Evolutionary conservation across 2,888 invertebrate species (phyloP), one percentile per base, ranked within the genome.

Genomic region (Junonia oenone): DNA sequence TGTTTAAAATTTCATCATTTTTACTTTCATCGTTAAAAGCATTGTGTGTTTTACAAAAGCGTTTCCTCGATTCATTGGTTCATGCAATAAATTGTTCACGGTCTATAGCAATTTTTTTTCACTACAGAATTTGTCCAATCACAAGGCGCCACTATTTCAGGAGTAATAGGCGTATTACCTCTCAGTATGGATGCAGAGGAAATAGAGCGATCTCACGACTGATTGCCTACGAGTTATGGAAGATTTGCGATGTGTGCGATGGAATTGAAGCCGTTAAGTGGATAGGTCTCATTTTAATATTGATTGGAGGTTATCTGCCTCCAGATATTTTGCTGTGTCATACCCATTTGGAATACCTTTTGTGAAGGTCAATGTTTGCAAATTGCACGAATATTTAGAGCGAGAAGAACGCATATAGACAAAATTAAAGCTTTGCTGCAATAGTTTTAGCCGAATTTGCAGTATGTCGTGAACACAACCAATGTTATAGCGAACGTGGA

Each of bases 201-300:
- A 83, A 83, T 81, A 78, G 80, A 74, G 69, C 76, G 76, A 83
- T 83, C 81, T 78, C 79, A 75, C 73, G 73, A 65, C 62, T 83
- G 83, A 85, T 85, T 83, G 83, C 71, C 70, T 73, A 68, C 67
- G 76, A 69, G 69, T 70, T 74, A 72, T 71, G 65, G 66, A 62
- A 63, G 66, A 63, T 69, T 67, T 63, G 66, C 62, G 69, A 69
- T 69, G 72, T 73, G 70, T 72, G 51, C 47, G 37, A 58, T 43
- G 52, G 56, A 58, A 62, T 56, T 56, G 53, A 51, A 53, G 57
- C 58, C 63, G 61, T 56, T 52, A 52, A 57, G 53, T 53, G 47
- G 47, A 48, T 19, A 47, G 31, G 47, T 38, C 53, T 53, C 47
- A 22, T 40, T 11, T 52, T 19, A 35, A 22, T 40, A 33, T 53